Base-by-base conservation (phyloP, 2,888 invertebrate genomes). In the Notocelia uddmanniana region DNA sequence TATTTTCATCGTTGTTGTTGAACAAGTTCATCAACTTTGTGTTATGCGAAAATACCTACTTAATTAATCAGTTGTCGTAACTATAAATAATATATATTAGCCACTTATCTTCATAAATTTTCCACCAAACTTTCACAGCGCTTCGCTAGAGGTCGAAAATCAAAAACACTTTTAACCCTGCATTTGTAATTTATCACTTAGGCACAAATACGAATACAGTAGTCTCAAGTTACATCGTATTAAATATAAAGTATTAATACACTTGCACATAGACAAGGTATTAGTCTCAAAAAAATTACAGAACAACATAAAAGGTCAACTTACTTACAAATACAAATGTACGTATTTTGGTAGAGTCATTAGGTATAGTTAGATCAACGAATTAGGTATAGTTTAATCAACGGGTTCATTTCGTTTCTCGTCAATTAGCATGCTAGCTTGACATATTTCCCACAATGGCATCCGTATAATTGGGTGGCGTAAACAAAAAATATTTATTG, bases 401-500 rank as follows among this genome's bases (percentile, higher is more conserved):
- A 41, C 37, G 45, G 23, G 50, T 23, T 26, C 48, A 70, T 58
- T 23, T 31, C n/a, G 26, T 11, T 26, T 34, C 66, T 21, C 45
- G 10, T 55, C 55, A 68, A 55, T 71, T 59, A 60, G 34, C 66
- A 54, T 64, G 26, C 26, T 18, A 37, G 21, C 58, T 60, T 45
- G 45, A 23, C 60, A 62, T 48, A 68, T 57, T 55, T n/a, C 55
- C 37, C 23, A 66, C 74, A 72, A 64, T 58, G 21, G 66, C 31
- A 68, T 70, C 67, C 45, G 37, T 60, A 78, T 78, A 79, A 81
- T 79, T 80, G 81, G 78, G 74, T 76, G 77, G 76, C 76, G 82
- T 84, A 83, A 85, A 86, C 82, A 84, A 86, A 85, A 85, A 83
- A 81, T 82, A 83, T 82, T 84, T 85, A 83, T 85, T 81, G 78